Conservation (phyloP, 2,113 vertebrate genomes). For the Corythoichthys intestinalis region DNA sequence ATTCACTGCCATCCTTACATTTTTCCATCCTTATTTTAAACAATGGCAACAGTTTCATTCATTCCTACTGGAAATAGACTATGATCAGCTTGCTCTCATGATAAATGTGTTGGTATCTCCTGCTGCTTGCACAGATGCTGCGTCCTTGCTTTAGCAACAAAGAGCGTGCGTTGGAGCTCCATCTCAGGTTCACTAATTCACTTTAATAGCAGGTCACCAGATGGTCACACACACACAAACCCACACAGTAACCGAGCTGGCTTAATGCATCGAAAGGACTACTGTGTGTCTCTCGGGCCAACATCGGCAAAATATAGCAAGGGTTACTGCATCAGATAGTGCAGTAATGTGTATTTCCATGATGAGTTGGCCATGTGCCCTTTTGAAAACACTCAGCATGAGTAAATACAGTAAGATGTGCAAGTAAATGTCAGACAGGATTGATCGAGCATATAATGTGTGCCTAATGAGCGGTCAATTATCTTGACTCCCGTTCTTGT, state of each 20-base stretch:
- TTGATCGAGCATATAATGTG: constrained; percentile 18
- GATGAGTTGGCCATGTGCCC: not conserved
- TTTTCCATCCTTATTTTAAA: too few species aligned
- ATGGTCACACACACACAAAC: constrained; percentile 14
- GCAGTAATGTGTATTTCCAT: not conserved
- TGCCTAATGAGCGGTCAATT: not conserved
- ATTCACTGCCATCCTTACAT: too few species aligned
- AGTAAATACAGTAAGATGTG: constrained; percentile 18
- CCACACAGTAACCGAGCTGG: not conserved
- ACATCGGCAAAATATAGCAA: too few species aligned
- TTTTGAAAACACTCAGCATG: constrained; percentile 25
- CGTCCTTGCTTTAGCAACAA: constrained; percentile 3
- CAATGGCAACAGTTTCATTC: not conserved
- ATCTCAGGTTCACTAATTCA: constrained; percentile 14
- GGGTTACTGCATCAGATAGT: not conserved
- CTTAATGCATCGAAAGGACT: too few species aligned
- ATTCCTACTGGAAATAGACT: not conserved
- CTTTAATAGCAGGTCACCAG: constrained; percentile 24
- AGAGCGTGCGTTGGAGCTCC: constrained; percentile 26
- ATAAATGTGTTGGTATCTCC: not conserved
- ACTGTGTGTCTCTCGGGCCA: too few species aligned
- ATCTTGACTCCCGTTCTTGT: constrained; percentile 1
- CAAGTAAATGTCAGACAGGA: constrained; percentile 30
- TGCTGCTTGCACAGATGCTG: not conserved
- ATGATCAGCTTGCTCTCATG: not conserved